Evolutionary conservation across 2,113 vertebrate species (phyloP), one percentile per base, ranked within the genome.

Genomic region (Ictalurus punctatus): DNA sequence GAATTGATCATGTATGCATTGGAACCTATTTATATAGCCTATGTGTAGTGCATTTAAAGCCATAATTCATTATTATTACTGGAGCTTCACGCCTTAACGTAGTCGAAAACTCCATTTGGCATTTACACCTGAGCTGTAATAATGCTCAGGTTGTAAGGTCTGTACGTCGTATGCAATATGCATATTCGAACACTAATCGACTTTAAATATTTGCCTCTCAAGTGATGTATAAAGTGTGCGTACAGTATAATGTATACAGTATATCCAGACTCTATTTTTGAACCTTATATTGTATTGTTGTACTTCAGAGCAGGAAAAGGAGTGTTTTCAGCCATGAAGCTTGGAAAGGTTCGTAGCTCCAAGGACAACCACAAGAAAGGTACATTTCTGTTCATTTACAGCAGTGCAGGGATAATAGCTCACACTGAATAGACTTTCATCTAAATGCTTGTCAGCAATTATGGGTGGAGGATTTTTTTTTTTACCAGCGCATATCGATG

Each of bases 271-370:
- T 34, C 19, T 25, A 3, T 83, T 23, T 63, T 63, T 83, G 27
- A 83, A 27, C 21, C 6, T 25, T 63, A 16, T 17, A 25, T 44
- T 83, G 58, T 83, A 10, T 83, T 89, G 63, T 85, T 88, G 25
- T 86, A 74, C 71, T 87, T n/a, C 93, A 98, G 97, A 96, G 95
- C 96, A 0, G 96, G 97, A 86, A 98, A 96, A 93, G 96, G 97
- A 86, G 97, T 98, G 65, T 98, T 98, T 91, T 96, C 97, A 90
- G 96, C 96, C 94, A 98, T 98, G 97, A 98, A 97, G 92, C 96
- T 98, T 0, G 96, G 97, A 82, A 98, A 98, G 95, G 93, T 93
- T 0, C 97, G 97, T 16, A 95, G 93, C 0, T 92, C 94, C 0
- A 98, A 95, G 92, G 97, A 98, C 0, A 96, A 97, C 85, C 95